These are phyloP conservation scores for Panzeria rudis DNA, from an alignment of 2,888 invertebrate species.

Conservation along the genomic window DNA sequence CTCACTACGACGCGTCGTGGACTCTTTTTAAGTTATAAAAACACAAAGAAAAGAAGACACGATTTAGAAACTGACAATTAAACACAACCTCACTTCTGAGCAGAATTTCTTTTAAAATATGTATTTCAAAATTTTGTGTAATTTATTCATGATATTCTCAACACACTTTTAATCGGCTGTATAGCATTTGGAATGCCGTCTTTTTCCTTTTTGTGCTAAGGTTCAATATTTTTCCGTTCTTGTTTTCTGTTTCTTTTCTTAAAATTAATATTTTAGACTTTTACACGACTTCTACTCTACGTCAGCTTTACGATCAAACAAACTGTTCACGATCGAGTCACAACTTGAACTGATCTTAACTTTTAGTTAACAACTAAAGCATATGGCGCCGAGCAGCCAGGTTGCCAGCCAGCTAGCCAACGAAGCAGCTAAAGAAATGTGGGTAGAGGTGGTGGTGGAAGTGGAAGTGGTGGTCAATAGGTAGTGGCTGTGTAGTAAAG, in stretches of 20 bases:
- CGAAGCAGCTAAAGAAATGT: conserved; percentile 39
- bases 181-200: conserved; percentile 30
- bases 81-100: conserved; percentile 50
- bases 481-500: background rate
- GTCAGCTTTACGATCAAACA: conserved; percentile 52
- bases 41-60: background rate
- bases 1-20: background rate
- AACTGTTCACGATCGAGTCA: conserved; percentile 66
- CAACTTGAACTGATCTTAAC: conserved; percentile 68
- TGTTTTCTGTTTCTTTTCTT: conserved; percentile 6
- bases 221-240: background rate
- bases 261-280: background rate
- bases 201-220: conserved; percentile 12
- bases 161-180: background rate
- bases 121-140: conserved; percentile 40
- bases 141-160: conserved; percentile 47
- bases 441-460: conserved; percentile 21
- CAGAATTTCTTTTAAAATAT: conserved; percentile 41
- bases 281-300: conserved; percentile 1
- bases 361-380: conserved; percentile 58
- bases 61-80: background rate
- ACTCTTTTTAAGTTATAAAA: background rate
- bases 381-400: conserved; percentile 48
- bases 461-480: conserved; percentile 5
- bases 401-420: conserved; percentile 24